A percentile compares a stretch with the other conserved stretches of the same genome.
These are phyloP conservation scores for Sterrhoptilus dennistouni DNA, from an alignment of 2,113 vertebrate species.

Conservation along the genomic window DNA sequence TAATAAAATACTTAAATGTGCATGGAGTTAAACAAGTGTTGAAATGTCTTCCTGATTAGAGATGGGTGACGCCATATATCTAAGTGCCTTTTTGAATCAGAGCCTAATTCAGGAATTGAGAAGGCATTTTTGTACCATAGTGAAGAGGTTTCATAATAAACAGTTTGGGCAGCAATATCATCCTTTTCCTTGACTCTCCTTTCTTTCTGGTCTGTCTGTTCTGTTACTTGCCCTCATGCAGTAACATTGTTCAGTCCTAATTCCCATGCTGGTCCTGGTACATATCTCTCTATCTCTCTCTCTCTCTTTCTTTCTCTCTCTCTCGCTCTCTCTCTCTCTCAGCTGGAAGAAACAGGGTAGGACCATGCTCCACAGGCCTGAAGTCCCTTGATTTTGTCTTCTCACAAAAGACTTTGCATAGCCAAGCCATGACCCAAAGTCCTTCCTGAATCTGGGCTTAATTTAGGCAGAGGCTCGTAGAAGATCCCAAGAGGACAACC, in stretches of 20 bases:
- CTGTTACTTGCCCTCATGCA: neutral
- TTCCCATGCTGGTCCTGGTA: neutral
- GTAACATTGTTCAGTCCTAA: neutral
- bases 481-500: neutral
- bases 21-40: slow-evolving; percentile 37
- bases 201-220: neutral
- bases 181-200: neutral
- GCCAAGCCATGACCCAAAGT: neutral
- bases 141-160: neutral
- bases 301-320: neutral
- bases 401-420: neutral
- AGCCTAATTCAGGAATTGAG: slow-evolving; percentile 13
- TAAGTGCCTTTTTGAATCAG: slow-evolving; percentile 46
- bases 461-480: neutral
- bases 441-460: neutral
- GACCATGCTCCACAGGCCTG: neutral
- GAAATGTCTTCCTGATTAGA: slow-evolving; percentile 20
- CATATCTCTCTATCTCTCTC: neutral
- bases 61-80: neutral
- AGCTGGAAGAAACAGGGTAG: neutral
- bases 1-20: slow-evolving; percentile 2
- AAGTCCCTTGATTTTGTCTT: neutral
- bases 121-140: neutral
- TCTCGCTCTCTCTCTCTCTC: neutral
- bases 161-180: neutral